Percentiles rank a stretch among this genome's conserved stretches.
Evolutionary conservation across 1,140 invertebrate species (phyloP).

Genomic region (Drosophila trapezifrons): DNA sequence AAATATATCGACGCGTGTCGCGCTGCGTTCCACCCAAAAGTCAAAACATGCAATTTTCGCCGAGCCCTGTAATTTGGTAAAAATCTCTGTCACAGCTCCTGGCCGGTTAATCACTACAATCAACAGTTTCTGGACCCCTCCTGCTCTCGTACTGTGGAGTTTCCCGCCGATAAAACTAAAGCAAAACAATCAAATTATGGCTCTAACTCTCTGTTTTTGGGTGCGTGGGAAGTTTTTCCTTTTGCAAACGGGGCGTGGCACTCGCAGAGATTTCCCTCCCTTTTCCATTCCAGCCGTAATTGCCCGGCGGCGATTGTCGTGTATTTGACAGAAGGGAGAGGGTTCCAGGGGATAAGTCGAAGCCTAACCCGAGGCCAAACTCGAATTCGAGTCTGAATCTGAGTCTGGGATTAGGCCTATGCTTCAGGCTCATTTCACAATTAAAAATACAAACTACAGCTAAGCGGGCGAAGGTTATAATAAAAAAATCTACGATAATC

Average conservation of each 20-base stretch:
- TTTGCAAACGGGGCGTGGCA: slow-evolving; percentile 25
- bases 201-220: slow-evolving; percentile 28
- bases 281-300: slow-evolving; percentile 22
- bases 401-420: slow-evolving; percentile 41
- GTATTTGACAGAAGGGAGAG: slow-evolving; percentile 43
- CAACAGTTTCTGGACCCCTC: slow-evolving; percentile 58
- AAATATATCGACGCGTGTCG: slow-evolving; percentile 54
- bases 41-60: slow-evolving; percentile 79
- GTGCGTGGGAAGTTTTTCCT: slow-evolving; percentile 49
- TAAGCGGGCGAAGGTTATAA: neutral
- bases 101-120: slow-evolving; percentile 79
- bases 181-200: slow-evolving; percentile 77
- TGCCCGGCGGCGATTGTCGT: slow-evolving; percentile 35
- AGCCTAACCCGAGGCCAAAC: slow-evolving; percentile 53
- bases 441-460: slow-evolving; percentile 45
- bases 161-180: slow-evolving; percentile 12
- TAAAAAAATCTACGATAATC: slow-evolving; percentile 28
- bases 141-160: slow-evolving; percentile 6
- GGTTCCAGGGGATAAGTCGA: slow-evolving; percentile 24
- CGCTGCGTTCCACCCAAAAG: slow-evolving; percentile 36
- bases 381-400: slow-evolving; percentile 2
- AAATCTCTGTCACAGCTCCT: slow-evolving; percentile 58
- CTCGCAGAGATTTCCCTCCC: slow-evolving; percentile 38
- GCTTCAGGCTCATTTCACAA: slow-evolving; percentile 64
- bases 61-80: slow-evolving; percentile 61